Percentiles rank a stretch among this genome's conserved stretches.
phyloP scores from a whole-genome alignment of 2,888 invertebrate species.

The Lasiommata megera region DNA sequence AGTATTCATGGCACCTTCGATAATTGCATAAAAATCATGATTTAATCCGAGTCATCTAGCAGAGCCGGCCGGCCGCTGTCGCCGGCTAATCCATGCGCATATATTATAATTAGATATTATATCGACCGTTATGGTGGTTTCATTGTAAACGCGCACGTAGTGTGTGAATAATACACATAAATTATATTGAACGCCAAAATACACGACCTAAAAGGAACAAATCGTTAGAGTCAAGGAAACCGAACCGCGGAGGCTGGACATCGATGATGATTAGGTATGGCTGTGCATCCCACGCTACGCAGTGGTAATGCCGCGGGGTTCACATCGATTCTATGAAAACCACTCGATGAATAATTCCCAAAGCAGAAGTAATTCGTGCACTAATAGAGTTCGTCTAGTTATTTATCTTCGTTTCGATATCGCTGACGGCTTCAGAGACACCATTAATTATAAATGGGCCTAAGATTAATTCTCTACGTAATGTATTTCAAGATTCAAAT shows the following conservation, averaged over 20 bases:
- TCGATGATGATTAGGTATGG: background rate
- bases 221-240: background rate
- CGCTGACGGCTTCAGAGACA: background rate
- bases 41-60: slow-evolving; percentile 6
- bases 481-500: no score
- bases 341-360: background rate
- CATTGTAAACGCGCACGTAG: background rate
- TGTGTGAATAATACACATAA: background rate
- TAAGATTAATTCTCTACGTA: background rate
- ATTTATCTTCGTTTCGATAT: background rate
- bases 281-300: background rate
- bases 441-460: background rate
- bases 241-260: background rate
- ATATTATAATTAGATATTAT: slow-evolving; percentile 10
- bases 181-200: slow-evolving; percentile 2
- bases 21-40: slow-evolving; percentile 25
- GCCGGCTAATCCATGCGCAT: slow-evolving; percentile 9
- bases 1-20: slow-evolving; percentile 20
- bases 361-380: background rate
- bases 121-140: background rate
- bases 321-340: background rate
- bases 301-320: background rate
- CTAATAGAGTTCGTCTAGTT: background rate
- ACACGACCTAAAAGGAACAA: slow-evolving; percentile 4
- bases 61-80: slow-evolving; percentile 10